Percentiles rank a stretch among this genome's conserved stretches.
Evolutionary conservation across 1,140 invertebrate genomes (phyloP).

Genomic region (Notospermus geniculatus): DNA sequence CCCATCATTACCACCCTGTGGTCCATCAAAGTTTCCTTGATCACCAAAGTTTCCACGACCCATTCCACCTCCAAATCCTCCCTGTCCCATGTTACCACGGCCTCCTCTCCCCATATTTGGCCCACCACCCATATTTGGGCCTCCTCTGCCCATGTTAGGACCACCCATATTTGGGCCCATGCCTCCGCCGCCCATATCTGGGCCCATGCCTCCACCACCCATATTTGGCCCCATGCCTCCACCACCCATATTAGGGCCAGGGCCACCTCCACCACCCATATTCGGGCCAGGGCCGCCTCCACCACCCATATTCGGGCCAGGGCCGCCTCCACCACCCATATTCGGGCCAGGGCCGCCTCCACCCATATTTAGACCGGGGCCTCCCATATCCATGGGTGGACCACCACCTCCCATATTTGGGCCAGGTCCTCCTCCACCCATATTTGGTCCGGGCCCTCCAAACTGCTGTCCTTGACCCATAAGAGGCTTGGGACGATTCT

Average conservation of each 20-base stretch:
- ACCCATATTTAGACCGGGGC: no score
- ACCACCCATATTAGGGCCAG: no score
- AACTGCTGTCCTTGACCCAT: conserved; percentile 1
- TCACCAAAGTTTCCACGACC: conserved; percentile 1
- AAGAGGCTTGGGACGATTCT: no score
- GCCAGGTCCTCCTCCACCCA: no score
- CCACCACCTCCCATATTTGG: neutral
- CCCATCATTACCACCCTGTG: no score
- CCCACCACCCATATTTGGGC: neutral
- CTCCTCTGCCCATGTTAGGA: neutral
- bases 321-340: conserved; percentile 10
- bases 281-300: no score
- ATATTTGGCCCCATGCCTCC: no score
- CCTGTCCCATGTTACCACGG: neutral
- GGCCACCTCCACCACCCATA: neutral
- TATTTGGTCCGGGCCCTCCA: no score
- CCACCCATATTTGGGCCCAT: neutral
- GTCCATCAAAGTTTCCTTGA: no score
- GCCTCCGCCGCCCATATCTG: conserved; percentile 5
- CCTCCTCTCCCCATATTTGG: conserved; percentile 10
- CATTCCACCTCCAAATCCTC: conserved; percentile 19
- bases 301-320: no score
- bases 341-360: neutral
- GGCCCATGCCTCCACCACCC: neutral
- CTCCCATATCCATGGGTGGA: neutral